A percentile compares a stretch with the other conserved stretches of the same genome.
These are phyloP conservation scores for Setipinna tenuifilis DNA, from an alignment of 2,797 vertebrate genomes.

Conservation along the genomic window DNA sequence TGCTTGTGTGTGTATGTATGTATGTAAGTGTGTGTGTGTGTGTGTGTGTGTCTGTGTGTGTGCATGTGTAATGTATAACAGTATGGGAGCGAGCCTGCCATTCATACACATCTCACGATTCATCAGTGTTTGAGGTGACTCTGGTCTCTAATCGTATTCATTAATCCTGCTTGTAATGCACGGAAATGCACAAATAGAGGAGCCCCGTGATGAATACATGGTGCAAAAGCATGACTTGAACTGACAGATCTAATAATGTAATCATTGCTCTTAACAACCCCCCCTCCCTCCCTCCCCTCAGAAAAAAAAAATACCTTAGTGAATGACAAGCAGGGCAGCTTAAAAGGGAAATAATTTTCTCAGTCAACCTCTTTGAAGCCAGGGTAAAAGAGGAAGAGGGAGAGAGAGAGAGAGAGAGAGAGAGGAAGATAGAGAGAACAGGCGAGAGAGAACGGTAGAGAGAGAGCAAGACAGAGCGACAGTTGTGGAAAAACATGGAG, in stretches of 20 bases:
- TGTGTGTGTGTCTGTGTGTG: too few relatives aligned
- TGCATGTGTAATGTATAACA: background rate
- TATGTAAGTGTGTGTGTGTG: too few relatives aligned
- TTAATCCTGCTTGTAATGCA: slow-evolving; percentile 36
- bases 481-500: background rate
- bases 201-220: background rate
- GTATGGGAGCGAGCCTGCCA: slow-evolving; percentile 4
- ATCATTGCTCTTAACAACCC: background rate
- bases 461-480: background rate
- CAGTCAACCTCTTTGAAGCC: background rate
- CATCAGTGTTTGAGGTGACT: slow-evolving; percentile 43
- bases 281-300: too few relatives aligned
- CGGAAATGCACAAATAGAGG: slow-evolving; percentile 10
- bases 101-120: slow-evolving; percentile 31
- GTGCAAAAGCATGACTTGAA: slow-evolving; percentile 9
- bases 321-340: background rate
- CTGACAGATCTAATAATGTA: slow-evolving; percentile 14
- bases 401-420: background rate
- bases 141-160: slow-evolving; percentile 39
- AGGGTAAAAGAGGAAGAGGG: background rate
- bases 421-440: background rate
- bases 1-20: background rate
- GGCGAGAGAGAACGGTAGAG: background rate
- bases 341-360: background rate
- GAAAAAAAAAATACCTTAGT: background rate